Conservation (phyloP, 2,888 invertebrate species). For the Halocaridina rubra region DNA sequence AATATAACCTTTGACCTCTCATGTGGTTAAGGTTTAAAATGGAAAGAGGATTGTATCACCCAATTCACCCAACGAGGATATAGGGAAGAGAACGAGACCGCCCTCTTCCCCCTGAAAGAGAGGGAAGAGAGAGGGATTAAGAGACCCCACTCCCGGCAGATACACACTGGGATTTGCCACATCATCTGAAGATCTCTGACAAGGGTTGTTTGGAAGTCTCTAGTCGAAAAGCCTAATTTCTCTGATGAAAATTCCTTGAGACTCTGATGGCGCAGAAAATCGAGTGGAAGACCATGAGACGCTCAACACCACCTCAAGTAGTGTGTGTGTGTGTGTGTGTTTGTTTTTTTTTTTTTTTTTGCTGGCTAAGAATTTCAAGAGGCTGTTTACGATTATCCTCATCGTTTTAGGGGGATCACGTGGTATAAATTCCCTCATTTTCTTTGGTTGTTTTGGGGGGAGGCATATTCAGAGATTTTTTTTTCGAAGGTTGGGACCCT, state of each 20-base stretch:
- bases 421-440: neutral
- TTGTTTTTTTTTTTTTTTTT: too few relatives aligned
- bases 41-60: too few relatives aligned
- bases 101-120: neutral
- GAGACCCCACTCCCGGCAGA: neutral
- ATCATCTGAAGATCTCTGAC: neutral
- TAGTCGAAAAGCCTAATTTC: slow-evolving; percentile 11
- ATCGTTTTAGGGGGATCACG: neutral
- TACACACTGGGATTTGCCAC: neutral
- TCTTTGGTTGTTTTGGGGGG: neutral
- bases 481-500: neutral
- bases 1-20: too few relatives aligned
- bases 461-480: neutral
- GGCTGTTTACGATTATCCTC: neutral
- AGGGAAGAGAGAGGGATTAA: neutral
- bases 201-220: neutral
- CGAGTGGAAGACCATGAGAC: neutral
- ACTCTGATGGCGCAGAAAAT: neutral
- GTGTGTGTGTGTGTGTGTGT: neutral
- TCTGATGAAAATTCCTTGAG: slow-evolving; percentile 21
- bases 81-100: too few relatives aligned
- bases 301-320: too few relatives aligned
- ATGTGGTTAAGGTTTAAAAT: too few relatives aligned
- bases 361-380: too few relatives aligned
- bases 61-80: too few relatives aligned